Conservation (phyloP, 2,888 invertebrate species). For the Pterobdella sp. region DNA sequence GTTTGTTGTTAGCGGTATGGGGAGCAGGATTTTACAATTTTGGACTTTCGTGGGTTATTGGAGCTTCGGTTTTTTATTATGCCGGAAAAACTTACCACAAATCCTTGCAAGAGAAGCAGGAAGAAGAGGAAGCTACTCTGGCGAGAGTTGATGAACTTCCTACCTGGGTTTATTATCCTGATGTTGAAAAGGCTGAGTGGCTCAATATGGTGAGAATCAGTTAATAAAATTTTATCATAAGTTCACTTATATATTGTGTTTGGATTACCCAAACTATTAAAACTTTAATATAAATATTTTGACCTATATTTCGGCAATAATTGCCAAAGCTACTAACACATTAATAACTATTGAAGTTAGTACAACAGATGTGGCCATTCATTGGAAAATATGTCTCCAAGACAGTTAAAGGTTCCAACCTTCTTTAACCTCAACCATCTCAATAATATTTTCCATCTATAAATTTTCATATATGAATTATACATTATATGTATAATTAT, state of each 20-base stretch:
- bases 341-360: slow-evolving; percentile 43
- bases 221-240: too few species aligned
- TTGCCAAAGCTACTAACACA: neutral
- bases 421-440: too few species aligned
- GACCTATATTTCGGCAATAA: too few species aligned
- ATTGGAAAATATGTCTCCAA: slow-evolving; percentile 72
- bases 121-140: slow-evolving; percentile 69
- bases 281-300: neutral
- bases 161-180: slow-evolving; percentile 92
- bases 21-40: slow-evolving; percentile 52
- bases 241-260: too few species aligned
- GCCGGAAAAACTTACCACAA: slow-evolving; percentile 52
- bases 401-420: neutral
- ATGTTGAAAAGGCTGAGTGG: slow-evolving; percentile 92
- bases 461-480: too few species aligned
- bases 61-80: slow-evolving; percentile 70
- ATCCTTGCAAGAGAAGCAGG: slow-evolving; percentile 69
- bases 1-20: slow-evolving; percentile 45
- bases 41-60: slow-evolving; percentile 79
- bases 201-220: slow-evolving; percentile 86
- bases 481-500: too few species aligned
- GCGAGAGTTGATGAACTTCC: slow-evolving; percentile 82
- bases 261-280: neutral
- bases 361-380: slow-evolving; percentile 86
- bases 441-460: too few species aligned